Conservation (phyloP, 1,140 invertebrate species). For the Musca domestica region DNA sequence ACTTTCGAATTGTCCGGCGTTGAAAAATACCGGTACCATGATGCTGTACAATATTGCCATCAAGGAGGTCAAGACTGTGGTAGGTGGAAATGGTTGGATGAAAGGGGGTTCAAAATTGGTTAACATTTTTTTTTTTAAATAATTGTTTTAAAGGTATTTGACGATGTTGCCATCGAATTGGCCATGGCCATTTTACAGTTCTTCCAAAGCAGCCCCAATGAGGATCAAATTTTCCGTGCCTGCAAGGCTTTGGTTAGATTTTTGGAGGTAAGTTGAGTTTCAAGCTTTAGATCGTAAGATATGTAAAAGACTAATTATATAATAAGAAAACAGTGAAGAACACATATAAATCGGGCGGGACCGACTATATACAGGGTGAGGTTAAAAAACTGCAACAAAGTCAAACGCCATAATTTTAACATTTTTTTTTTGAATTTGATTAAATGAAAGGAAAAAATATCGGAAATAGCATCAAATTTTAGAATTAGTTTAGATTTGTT, state of each 20-base stretch:
- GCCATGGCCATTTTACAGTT: slow-evolving; percentile 90
- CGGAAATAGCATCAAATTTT: too few species aligned
- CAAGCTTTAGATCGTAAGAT: background rate
- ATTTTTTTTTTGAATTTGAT: too few species aligned
- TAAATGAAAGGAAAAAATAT: too few species aligned
- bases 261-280: slow-evolving; percentile 66
- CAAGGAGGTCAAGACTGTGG: slow-evolving; percentile 97
- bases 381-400: too few species aligned
- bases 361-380: too few species aligned
- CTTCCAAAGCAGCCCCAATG: slow-evolving; percentile 73
- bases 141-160: slow-evolving; percentile 71
- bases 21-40: slow-evolving; percentile 79
- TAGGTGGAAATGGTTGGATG: slow-evolving; percentile 65
- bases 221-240: slow-evolving; percentile 76
- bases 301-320: background rate
- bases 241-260: slow-evolving; percentile 79
- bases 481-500: too few species aligned
- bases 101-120: background rate
- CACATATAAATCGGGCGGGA: too few species aligned
- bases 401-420: too few species aligned
- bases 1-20: slow-evolving; percentile 67
- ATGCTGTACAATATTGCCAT: slow-evolving; percentile 88
- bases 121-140: slow-evolving; percentile 5
- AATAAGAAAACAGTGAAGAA: too few species aligned
- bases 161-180: slow-evolving; percentile 88